Conservation (phyloP, 2,888 invertebrate genomes). For the Cheilosia urbana region DNA sequence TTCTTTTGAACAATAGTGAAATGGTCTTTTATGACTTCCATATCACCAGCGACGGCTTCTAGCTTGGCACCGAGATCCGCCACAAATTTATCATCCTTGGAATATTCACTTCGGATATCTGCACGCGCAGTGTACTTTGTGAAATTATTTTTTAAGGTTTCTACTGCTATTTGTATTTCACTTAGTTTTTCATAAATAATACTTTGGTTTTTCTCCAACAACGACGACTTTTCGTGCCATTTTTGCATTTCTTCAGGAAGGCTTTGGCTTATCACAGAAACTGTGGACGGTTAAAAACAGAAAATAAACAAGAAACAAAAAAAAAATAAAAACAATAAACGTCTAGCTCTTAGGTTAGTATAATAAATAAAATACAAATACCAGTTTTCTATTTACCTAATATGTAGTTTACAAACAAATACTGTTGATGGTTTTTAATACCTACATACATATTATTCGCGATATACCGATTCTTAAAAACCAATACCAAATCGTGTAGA, state of each 20-base stretch:
- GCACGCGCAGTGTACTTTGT: constrained; percentile 79
- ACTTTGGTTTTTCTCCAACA: constrained; percentile 88
- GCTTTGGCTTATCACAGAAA: constrained; percentile 88
- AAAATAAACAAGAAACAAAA: constrained; percentile 23
- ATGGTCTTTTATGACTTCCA: constrained; percentile 81
- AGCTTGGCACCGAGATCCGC: constrained; percentile 83
- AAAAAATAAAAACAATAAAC: constrained; percentile 18
- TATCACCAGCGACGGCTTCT: constrained; percentile 81
- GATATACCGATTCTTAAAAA: too few species aligned
- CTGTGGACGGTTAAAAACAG: constrained; percentile 80
- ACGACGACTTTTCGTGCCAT: constrained; percentile 89
- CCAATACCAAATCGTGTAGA: too few species aligned
- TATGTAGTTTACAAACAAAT: too few species aligned
- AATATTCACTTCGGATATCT: constrained; percentile 80
- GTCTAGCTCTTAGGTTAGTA: too few species aligned
- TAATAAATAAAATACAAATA: too few species aligned
- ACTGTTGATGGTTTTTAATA: too few species aligned
- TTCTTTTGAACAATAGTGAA: constrained; percentile 79
- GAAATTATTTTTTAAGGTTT: constrained; percentile 84
- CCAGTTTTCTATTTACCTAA: too few species aligned
- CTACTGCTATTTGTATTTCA: constrained; percentile 86
- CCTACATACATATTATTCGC: too few species aligned
- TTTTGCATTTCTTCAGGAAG: constrained; percentile 89
- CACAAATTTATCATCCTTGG: constrained; percentile 82
- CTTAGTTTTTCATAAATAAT: constrained; percentile 86